Base-by-base conservation (phyloP, 1,140 invertebrate genomes). In the Bicyclus anynana region DNA sequence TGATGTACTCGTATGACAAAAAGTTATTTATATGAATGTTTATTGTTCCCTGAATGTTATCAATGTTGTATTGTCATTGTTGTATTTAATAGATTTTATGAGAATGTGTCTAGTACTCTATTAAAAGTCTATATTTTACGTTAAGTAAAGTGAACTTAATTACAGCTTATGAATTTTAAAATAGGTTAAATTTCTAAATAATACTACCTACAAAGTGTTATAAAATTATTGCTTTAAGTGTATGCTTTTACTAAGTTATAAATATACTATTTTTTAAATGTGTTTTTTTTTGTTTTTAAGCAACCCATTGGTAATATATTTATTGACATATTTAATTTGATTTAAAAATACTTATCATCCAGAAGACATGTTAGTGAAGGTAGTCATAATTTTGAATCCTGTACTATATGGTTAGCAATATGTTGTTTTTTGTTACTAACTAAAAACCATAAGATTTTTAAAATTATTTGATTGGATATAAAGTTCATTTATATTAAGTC, bases 201-300 rank as follows among this genome's bases (percentile, higher is more conserved):
- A 6, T 17, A 40, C 12, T 12, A 12, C 10, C n/a, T 10, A 33
- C 29, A 33, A 33, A 12, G n/a, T 33, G 29, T 33, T 33, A 33
- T 10, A 33, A 12, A 42, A 51, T n/a, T 57, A 54, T 53, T 55
- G 59, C 59, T 54, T 54, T 55, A 53, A 53, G 12, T 59, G 50
- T 54, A 56, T 53, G 63, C 63, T 65, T 65, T 57, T 57, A 16
- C n/a, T 40, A 40, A 40, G 37, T 40, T 58, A 61, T 44, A n/a
- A n/a, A n/a, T n/a, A n/a, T n/a, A n/a, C n/a, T n/a, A n/a, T 44
- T 2, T 17, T 21, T 40, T 20, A 27, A 51, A 59, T 44, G n/a
- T 44, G 44, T 44, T 50, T 35, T 23, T 27, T 29, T 42, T 10
- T 44, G 12, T 53, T 17, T 16, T 29, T 26, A 14, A 37, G 38